Conservation (phyloP, 2,797 vertebrate genomes). For the Staurois parvus region DNA sequence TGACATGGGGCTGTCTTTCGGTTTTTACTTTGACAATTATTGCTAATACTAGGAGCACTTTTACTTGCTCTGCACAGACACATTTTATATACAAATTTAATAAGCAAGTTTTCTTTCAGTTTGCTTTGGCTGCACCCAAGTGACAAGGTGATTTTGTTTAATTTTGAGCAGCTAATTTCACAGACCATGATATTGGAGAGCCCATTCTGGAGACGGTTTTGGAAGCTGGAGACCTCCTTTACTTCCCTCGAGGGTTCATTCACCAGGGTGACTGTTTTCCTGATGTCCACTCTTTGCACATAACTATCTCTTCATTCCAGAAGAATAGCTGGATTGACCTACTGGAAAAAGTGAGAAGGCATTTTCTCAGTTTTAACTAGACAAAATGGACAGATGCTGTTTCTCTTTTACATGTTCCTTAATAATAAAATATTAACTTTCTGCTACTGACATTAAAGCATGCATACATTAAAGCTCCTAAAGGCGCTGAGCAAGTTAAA, state of each 20-base stretch:
- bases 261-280: slow-evolving; percentile 92
- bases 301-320: slow-evolving; percentile 94
- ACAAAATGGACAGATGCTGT: no score
- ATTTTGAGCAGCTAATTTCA: slow-evolving; percentile 80
- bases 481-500: no score
- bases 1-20: no score
- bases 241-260: slow-evolving; percentile 94
- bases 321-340: slow-evolving; percentile 94
- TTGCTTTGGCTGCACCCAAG: not conserved
- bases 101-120: not conserved
- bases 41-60: no score
- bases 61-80: no score
- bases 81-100: no score
- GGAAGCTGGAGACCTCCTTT: slow-evolving; percentile 93
- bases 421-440: no score
- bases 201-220: slow-evolving; percentile 88
- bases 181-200: slow-evolving; percentile 83
- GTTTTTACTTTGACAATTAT: no score
- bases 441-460: no score
- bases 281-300: slow-evolving; percentile 88
- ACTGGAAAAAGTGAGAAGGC: slow-evolving; percentile 79
- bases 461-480: no score
- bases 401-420: no score
- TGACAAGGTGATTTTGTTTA: not conserved
- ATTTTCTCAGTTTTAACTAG: no score